Evolutionary conservation across 2,888 invertebrate genomes (phyloP).

Genomic region (Amphimallon solstitiale): DNA sequence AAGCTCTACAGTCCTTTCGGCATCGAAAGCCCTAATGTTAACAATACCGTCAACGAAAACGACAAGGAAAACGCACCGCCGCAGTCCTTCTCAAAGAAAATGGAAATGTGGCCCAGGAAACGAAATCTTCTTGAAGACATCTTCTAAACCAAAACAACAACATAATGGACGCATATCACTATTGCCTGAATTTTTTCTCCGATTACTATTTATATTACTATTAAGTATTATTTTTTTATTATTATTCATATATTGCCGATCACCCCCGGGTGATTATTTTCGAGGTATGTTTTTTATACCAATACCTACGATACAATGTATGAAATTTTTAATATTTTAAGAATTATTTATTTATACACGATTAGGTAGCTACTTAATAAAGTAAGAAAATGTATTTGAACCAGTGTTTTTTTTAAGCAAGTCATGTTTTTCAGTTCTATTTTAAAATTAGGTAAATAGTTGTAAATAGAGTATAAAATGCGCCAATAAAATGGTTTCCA

Average conservation of each 20-base stretch:
- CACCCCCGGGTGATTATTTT: too few relatives aligned
- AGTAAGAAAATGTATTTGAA: too few relatives aligned
- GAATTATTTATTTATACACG: too few relatives aligned
- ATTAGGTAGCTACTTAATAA: too few relatives aligned
- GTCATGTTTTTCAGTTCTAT: too few relatives aligned
- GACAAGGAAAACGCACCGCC: slow-evolving; percentile 40
- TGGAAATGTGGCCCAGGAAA: slow-evolving; percentile 40
- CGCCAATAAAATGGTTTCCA: too few relatives aligned
- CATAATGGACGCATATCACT: slow-evolving; percentile 15
- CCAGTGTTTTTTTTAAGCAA: too few relatives aligned
- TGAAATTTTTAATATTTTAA: too few relatives aligned
- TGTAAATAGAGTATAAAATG: too few relatives aligned
- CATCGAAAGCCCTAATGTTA: slow-evolving; percentile 73
- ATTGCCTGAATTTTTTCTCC: slow-evolving; percentile 9
- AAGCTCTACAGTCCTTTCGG: slow-evolving; percentile 81
- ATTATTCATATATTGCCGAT: background rate
- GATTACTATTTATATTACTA: background rate
- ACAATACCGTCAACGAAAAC: slow-evolving; percentile 15
- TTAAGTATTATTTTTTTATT: background rate
- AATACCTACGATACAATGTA: too few relatives aligned
- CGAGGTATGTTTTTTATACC: too few relatives aligned
- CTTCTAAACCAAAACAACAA: slow-evolving; percentile 6
- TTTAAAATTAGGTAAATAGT: too few relatives aligned
- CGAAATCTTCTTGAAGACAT: slow-evolving; percentile 44
- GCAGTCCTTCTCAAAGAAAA: slow-evolving; percentile 6